Evolutionary conservation across 2,888 invertebrate species (phyloP).

Genomic region (Pseudanteris insignis): DNA sequence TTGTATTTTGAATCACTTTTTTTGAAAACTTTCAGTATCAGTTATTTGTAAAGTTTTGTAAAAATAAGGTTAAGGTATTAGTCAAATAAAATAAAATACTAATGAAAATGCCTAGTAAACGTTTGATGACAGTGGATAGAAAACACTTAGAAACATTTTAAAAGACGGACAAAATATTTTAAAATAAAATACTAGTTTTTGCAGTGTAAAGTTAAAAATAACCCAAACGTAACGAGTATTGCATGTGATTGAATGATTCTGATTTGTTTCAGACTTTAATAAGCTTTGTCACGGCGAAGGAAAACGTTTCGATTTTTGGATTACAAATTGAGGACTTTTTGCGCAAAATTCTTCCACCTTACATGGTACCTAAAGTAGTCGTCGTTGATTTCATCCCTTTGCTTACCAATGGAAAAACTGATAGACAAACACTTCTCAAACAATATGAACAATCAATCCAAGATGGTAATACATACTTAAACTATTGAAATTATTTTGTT

Average conservation of each 20-base stretch:
- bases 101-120: too few species aligned
- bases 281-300: constrained; percentile 71
- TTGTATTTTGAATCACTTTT: too few species aligned
- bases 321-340: constrained; percentile 74
- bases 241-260: too few species aligned
- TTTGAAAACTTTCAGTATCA: too few species aligned
- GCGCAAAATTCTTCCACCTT: constrained; percentile 74
- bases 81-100: constrained; percentile 1
- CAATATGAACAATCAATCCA: constrained; percentile 73
- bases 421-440: constrained; percentile 80
- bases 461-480: constrained; percentile 46
- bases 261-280: constrained; percentile 72
- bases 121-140: too few species aligned
- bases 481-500: too few species aligned
- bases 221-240: too few species aligned
- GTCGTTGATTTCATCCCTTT: constrained; percentile 80
- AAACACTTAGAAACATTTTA: background rate
- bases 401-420: constrained; percentile 87
- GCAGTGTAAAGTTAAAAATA: too few species aligned
- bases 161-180: too few species aligned
- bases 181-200: too few species aligned
- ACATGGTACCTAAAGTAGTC: constrained; percentile 82
- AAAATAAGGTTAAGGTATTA: too few species aligned
- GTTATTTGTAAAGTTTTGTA: too few species aligned
- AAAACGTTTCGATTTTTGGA: constrained; percentile 66